phyloP scores from a whole-genome alignment of 2,113 vertebrate genomes.

The Zosterops borbonicus region DNA sequence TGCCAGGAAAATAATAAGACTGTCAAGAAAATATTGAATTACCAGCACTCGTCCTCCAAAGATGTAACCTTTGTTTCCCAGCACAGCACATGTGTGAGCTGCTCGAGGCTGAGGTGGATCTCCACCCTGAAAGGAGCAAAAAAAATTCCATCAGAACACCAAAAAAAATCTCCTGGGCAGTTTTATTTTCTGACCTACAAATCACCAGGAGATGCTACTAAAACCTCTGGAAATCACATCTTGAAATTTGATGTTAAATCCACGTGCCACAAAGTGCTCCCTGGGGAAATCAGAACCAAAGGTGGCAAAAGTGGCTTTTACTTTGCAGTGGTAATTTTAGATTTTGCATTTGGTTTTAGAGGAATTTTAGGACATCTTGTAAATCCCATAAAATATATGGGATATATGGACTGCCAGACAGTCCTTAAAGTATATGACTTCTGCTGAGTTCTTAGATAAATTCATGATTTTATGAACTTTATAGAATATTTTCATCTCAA shows the following conservation, averaged over 20 bases:
- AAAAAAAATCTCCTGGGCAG: background rate
- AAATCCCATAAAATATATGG: background rate
- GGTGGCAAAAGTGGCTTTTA: background rate
- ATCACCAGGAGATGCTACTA: background rate
- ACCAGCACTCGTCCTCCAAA: slow-evolving; percentile 92
- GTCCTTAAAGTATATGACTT: background rate
- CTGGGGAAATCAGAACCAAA: background rate
- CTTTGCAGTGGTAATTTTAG: background rate
- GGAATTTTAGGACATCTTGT: background rate
- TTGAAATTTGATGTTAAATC: background rate
- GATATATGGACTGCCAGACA: background rate
- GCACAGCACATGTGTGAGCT: slow-evolving; percentile 84
- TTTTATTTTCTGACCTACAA: background rate
- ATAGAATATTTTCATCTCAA: background rate
- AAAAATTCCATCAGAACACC: slow-evolving; percentile 2
- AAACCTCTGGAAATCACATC: background rate
- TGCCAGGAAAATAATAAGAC: background rate
- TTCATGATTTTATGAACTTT: background rate
- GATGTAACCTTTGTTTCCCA: slow-evolving; percentile 86
- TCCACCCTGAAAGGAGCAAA: slow-evolving; percentile 77
- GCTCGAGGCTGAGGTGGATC: slow-evolving; percentile 87
- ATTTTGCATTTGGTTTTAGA: background rate
- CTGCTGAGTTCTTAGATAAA: background rate
- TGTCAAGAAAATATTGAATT: background rate
- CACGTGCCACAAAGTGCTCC: background rate